phyloP scores from a whole-genome alignment of 1,140 invertebrate species.

The Oryctes rhinoceros region DNA sequence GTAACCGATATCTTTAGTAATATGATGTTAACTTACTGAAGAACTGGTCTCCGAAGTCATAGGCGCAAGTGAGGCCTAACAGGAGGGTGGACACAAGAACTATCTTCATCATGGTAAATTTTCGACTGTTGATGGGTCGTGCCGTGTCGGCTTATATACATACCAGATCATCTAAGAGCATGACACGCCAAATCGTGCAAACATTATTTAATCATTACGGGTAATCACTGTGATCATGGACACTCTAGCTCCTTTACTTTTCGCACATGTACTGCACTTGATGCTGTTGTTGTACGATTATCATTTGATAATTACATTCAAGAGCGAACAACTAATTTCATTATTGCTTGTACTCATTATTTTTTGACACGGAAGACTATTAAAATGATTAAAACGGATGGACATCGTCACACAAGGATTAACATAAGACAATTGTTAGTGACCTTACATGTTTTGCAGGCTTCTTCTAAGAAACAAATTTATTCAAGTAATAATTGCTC shows the following conservation, averaged over 20 bases:
- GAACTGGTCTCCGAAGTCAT: constrained; percentile 35
- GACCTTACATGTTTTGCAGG: neutral
- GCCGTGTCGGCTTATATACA: neutral
- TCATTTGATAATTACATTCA: neutral
- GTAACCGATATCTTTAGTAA: neutral
- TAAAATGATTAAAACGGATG: neutral
- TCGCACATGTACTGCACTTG: neutral
- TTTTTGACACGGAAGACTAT: neutral
- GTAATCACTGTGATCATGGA: neutral
- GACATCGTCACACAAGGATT: neutral
- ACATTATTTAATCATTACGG: constrained; percentile 29
- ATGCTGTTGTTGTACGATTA: neutral
- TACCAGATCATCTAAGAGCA: constrained; percentile 10
- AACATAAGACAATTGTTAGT: neutral
- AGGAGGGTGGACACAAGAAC: constrained; percentile 11
- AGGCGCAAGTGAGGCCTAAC: neutral
- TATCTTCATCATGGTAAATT: neutral
- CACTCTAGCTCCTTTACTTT: neutral
- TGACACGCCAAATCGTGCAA: constrained; percentile 22
- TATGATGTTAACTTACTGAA: constrained; percentile 29
- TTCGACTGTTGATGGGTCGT: neutral
- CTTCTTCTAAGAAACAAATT: neutral
- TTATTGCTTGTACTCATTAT: neutral
- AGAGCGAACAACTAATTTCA: constrained; percentile 2
- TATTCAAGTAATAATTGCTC: neutral